Percentiles rank a stretch among this genome's conserved stretches.
Conservation (phyloP, 2,888 invertebrate species). For the Polydrusus tereticollis region DNA sequence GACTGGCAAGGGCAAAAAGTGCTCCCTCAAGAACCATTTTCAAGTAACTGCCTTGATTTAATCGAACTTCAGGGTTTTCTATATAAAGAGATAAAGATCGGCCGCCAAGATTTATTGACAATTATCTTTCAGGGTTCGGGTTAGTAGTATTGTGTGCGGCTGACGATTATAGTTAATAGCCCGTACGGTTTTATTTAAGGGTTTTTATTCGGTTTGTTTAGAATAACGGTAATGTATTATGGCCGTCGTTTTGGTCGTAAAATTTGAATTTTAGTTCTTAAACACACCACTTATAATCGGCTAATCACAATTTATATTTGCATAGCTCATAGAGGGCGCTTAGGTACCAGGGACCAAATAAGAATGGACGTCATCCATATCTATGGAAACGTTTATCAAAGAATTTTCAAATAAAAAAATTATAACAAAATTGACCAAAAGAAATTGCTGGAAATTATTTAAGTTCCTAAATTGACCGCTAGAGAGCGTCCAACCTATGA, state of each 20-base stretch:
- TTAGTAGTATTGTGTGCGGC: conserved; percentile 36
- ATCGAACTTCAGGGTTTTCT: conserved; percentile 45
- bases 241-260: background rate
- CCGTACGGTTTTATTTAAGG: conserved; percentile 22
- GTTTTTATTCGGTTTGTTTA: conserved; percentile 23
- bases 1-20: conserved; percentile 35
- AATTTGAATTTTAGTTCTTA: background rate
- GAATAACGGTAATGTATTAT: conserved; percentile 12
- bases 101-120: conserved; percentile 45
- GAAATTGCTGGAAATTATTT: too few species aligned
- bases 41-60: conserved; percentile 48
- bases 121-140: conserved; percentile 40
- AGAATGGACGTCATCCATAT: too few species aligned
- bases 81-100: conserved; percentile 45
- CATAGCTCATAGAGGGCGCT: too few species aligned
- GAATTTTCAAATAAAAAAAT: too few species aligned
- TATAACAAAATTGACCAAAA: too few species aligned
- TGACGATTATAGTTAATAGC: conserved; percentile 38
- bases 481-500: too few species aligned
- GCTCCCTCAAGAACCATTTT: conserved; percentile 37
- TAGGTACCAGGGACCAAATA: too few species aligned
- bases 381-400: too few species aligned
- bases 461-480: too few species aligned
- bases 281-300: too few species aligned
- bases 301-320: too few species aligned